Evolutionary conservation across 2,888 invertebrate species (phyloP).

Genomic region (Drosophila cracens): DNA sequence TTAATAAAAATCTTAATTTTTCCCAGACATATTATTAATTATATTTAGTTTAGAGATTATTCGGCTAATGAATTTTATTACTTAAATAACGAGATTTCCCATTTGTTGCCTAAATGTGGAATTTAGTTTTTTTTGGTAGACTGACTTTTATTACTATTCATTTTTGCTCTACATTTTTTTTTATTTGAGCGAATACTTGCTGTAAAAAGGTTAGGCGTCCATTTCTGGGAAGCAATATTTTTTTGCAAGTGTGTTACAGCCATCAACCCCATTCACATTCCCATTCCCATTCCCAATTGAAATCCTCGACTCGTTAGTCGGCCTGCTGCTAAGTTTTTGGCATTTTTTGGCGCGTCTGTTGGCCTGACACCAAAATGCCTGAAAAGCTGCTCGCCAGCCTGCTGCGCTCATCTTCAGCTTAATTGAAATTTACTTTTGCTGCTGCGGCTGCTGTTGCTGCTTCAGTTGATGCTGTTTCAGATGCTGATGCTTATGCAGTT

Average conservation of each 20-base stretch:
- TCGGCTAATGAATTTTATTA: not conserved
- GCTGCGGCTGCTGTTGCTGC: conserved; percentile 25
- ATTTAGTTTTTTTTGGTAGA: not conserved
- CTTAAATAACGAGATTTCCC: not conserved
- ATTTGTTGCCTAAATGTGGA: not conserved
- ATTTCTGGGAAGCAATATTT: not conserved
- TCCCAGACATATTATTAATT: not conserved
- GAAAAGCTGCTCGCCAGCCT: conserved; percentile 40
- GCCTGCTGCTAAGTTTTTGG: conserved; percentile 57
- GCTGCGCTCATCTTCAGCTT: conserved; percentile 76
- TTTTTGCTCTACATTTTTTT: too few species aligned
- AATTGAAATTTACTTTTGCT: conserved; percentile 76
- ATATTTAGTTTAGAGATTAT: not conserved
- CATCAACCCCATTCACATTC: conserved; percentile 29
- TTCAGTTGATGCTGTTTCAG: conserved; percentile 6
- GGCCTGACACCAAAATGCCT: conserved; percentile 64
- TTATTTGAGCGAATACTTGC: too few species aligned
- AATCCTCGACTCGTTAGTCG: conserved; percentile 61
- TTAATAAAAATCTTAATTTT: not conserved
- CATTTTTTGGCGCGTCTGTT: conserved; percentile 58
- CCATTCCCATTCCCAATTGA: conserved; percentile 44
- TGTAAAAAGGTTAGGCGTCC: fast-evolving
- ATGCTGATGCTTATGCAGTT: conserved; percentile 28
- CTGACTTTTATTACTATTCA: not conserved
- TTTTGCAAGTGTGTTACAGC: conserved; percentile 1